These are phyloP conservation scores for Epinotia brunnichana DNA, from an alignment of 2,888 invertebrate species.

Conservation along the genomic window DNA sequence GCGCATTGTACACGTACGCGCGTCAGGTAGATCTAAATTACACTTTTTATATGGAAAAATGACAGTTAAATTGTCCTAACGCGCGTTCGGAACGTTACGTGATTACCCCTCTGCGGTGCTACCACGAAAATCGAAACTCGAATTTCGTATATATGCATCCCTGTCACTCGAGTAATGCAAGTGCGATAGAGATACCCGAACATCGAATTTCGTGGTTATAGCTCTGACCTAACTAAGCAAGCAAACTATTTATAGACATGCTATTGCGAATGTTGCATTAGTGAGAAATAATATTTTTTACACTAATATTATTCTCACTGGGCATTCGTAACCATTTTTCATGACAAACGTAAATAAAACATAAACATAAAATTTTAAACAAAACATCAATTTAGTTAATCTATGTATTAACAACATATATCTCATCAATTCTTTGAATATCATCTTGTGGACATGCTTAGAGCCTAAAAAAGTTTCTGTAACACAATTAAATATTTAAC, in stretches of 20 bases:
- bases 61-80: no score
- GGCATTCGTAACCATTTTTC: slow-evolving; percentile 3
- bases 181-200: no score
- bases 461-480: slow-evolving; percentile 15
- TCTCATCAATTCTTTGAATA: slow-evolving; percentile 27
- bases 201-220: no score
- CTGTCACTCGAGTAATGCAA: no score
- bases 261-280: background rate
- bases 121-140: no score
- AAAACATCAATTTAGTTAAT: slow-evolving; percentile 27
- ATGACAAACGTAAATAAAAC: slow-evolving; percentile 16
- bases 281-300: background rate
- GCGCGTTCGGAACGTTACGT: no score
- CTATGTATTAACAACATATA: slow-evolving; percentile 23
- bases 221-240: background rate
- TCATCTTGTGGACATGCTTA: slow-evolving; percentile 22
- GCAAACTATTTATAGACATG: background rate
- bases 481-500: slow-evolving; percentile 25
- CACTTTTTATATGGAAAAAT: no score
- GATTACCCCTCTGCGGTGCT: no score
- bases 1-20: no score
- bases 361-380: slow-evolving; percentile 19
- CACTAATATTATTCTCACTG: slow-evolving; percentile 3
- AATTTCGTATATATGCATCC: no score
- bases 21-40: no score